phyloP scores from a whole-genome alignment of 2,888 invertebrate species.

The Cryptophagus acutangulus region DNA sequence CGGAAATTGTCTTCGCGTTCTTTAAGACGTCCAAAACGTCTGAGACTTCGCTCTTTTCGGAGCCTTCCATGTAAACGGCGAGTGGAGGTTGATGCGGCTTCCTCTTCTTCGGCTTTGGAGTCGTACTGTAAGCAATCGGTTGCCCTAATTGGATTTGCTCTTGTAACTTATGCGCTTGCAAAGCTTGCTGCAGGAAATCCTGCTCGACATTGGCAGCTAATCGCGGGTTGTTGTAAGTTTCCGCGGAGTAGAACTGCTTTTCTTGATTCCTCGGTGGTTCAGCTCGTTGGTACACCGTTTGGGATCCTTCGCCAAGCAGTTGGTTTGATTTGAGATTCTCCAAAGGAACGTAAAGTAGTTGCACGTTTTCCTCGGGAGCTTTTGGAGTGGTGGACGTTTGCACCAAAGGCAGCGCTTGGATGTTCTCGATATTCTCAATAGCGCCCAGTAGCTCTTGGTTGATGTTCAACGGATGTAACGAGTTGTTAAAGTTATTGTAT shows the following conservation, averaged over 20 bases:
- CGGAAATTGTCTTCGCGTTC: conserved; percentile 68
- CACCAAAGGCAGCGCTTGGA: conserved; percentile 4
- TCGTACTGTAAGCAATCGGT: conserved; percentile 40
- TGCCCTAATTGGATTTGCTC: conserved; percentile 38
- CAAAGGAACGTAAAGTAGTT: conserved; percentile 75
- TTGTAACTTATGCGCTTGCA: conserved; percentile 45
- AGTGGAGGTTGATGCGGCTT: conserved; percentile 81
- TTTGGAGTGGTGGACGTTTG: conserved; percentile 15
- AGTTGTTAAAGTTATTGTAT: conserved; percentile 27
- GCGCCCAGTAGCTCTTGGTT: conserved; percentile 29
- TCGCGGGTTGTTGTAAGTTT: conserved; percentile 23
- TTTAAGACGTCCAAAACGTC: conserved; percentile 68
- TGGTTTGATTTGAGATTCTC: conserved; percentile 52
- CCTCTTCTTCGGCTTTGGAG: conserved; percentile 52
- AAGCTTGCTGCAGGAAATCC: conserved; percentile 46
- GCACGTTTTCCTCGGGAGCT: conserved; percentile 58
- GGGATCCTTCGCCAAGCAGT: conserved; percentile 52
- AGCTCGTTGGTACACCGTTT: conserved; percentile 23
- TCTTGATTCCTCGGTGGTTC: conserved; percentile 13
- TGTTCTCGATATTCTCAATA: conserved; percentile 16
- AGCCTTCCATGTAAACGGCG: conserved; percentile 70
- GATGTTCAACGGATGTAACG: conserved; percentile 25
- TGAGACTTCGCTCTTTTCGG: conserved; percentile 56
- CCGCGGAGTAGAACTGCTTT: conserved; percentile 6
- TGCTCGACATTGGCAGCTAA: conserved; percentile 43